Percentiles rank a stretch among this genome's conserved stretches.
Conservation (phyloP, 1,140 invertebrate species). For the Eupeodes corollae region DNA sequence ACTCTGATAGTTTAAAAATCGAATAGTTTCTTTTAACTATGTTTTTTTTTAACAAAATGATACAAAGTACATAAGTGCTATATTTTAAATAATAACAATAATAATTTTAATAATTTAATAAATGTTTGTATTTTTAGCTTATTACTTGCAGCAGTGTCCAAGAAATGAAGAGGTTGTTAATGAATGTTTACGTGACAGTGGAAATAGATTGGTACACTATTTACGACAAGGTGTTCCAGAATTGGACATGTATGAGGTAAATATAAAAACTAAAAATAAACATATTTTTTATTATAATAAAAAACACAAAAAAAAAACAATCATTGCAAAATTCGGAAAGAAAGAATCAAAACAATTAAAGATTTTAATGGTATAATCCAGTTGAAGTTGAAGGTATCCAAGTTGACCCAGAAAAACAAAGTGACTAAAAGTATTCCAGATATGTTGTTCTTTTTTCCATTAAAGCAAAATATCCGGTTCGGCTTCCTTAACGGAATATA, state of each 20-base stretch:
- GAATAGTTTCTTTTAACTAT: not conserved
- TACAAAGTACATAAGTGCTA: too few species aligned
- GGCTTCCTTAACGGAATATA: too few species aligned
- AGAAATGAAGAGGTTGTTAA: constrained; percentile 56
- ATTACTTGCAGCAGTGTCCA: constrained; percentile 57
- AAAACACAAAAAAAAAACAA: too few species aligned
- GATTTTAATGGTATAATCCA: too few species aligned
- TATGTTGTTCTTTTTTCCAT: not conserved
- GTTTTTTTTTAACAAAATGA: too few species aligned
- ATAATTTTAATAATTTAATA: not conserved
- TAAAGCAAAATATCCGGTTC: too few species aligned
- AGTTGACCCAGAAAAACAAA: not conserved
- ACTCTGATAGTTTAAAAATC: too few species aligned
- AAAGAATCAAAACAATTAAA: not conserved
- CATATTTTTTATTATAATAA: not conserved
- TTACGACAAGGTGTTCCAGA: constrained; percentile 58
- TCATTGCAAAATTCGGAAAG: too few species aligned
- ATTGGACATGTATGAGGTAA: constrained; percentile 48
- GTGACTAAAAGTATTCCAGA: not conserved
- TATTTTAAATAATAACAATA: not conserved
- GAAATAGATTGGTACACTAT: constrained; percentile 56
- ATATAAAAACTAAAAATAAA: not conserved
- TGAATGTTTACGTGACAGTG: constrained; percentile 55
- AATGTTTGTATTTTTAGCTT: constrained; percentile 33
- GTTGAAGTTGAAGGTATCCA: too few species aligned